phyloP scores from a whole-genome alignment of 2,113 vertebrate species.

The Natator depressus region DNA sequence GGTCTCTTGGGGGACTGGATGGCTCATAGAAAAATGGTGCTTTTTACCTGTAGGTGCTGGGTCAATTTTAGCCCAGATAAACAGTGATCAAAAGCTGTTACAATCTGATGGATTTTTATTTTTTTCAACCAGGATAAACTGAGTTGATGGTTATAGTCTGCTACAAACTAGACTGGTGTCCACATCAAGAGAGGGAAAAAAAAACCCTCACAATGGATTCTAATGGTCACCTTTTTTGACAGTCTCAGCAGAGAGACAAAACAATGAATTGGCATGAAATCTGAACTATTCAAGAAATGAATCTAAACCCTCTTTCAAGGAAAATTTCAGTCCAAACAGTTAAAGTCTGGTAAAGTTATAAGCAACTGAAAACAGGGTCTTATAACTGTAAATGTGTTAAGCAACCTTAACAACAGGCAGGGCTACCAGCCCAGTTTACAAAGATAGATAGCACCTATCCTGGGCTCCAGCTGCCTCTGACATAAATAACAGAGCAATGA shows the following conservation, averaged over 20 bases:
- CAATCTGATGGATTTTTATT: neutral
- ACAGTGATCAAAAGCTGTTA: neutral
- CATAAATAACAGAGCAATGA: accelerated
- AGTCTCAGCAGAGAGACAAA: neutral
- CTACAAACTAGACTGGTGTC: neutral
- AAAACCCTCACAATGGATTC: neutral
- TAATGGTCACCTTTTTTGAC: neutral
- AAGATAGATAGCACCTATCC: neutral
- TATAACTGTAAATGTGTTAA: neutral
- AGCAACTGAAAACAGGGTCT: neutral
- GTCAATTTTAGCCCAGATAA: neutral
- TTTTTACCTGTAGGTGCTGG: neutral
- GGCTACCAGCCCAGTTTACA: neutral
- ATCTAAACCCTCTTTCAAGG: neutral
- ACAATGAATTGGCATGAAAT: neutral
- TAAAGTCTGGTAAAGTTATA: neutral
- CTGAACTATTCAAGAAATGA: neutral
- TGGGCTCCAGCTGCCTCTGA: neutral
- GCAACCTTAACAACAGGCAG: neutral
- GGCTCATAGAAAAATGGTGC: neutral
- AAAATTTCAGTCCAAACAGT: neutral
- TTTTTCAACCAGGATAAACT: neutral
- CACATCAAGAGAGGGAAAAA: neutral
- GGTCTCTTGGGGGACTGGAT: neutral
- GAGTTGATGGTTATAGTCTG: neutral